Evolutionary conservation across 2,888 invertebrate genomes (phyloP).

Genomic region (Ectemnius lituratus): DNA sequence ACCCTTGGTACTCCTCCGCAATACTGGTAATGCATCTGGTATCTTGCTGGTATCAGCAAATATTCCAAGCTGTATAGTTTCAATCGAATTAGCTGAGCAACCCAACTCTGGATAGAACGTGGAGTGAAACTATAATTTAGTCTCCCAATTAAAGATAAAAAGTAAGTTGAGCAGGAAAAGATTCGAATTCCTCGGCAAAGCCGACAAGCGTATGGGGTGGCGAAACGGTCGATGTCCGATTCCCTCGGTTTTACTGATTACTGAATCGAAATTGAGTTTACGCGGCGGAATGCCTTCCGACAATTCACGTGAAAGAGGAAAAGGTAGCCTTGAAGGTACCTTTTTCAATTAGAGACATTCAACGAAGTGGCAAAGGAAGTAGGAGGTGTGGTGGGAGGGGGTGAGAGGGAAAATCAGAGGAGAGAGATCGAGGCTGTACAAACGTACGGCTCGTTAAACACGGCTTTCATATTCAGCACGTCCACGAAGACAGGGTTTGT

Average conservation of each 20-base stretch:
- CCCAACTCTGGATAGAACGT: not conserved
- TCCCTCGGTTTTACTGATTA: constrained; percentile 11
- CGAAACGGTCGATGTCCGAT: not conserved
- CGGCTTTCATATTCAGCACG: constrained; percentile 17
- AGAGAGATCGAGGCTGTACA: constrained; percentile 33
- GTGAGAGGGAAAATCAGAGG: constrained; percentile 23
- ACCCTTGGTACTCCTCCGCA: not conserved
- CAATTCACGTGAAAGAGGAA: constrained; percentile 11
- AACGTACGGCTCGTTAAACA: constrained; percentile 31
- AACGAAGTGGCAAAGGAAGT: constrained; percentile 5
- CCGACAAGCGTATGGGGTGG: not conserved
- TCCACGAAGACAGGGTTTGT: constrained; percentile 20
- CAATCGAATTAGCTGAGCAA: too few species aligned
- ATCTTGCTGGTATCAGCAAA: not conserved
- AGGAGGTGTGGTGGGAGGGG: not conserved
- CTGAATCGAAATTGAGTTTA: constrained; percentile 38
- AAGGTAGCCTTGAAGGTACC: not conserved
- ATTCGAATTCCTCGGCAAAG: not conserved
- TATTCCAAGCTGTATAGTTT: not conserved
- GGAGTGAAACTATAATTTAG: not conserved
- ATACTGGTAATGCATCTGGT: not conserved
- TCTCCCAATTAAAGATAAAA: not conserved
- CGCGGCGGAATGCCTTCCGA: constrained; percentile 19
- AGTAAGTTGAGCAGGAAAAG: not conserved
- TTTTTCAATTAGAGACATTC: constrained; percentile 33